Base-by-base conservation (phyloP, 2,113 vertebrate genomes). In the Plectropomus leopardus region DNA sequence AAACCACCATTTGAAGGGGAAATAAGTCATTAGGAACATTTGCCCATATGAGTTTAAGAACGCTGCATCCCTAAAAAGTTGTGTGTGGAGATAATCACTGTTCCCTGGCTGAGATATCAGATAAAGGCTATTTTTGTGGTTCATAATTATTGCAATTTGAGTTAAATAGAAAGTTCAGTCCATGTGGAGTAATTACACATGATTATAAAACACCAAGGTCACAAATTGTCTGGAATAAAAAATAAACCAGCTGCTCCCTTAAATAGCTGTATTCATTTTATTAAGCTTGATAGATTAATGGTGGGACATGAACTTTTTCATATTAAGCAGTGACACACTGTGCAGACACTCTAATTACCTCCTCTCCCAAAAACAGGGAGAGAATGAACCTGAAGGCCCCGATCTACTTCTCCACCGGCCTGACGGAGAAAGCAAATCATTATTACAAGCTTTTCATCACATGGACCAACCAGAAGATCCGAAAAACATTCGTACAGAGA, bases 361-460 rank as follows among this genome's bases (percentile, higher is more conserved):
- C 59, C 36, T 69, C 40, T 73, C 11, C 30, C 65, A 68, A 23
- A n/a, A 61, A 26, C 92, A 99, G 98, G 98, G 98, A 99, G 68
- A 95, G 98, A 61, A 99, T 99, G 98, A 99, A 98, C 90, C 85
- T 99, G 23, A 99, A 98, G 80, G 98, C 98, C 9, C 98, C 98
- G 0, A 99, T 99, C 90, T 99, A 99, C 74, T 99, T 99, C 71
- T 99, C 98, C 74, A 99, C 97, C 0, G 98, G 98, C 0, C 89
- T 99, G 85, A 99, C 98, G 0, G 98, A 99, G 94, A 99, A 99
- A 54, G 98, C 98, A 0, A 99, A 99, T 44, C 97, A 99, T 64
- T 99, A 99, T 66, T 99, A 99, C 94, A 99, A 99, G 84, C 96
- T 99, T 30, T 99, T 99, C 91, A 99, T 99, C 73, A 98, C 98